Percentiles rank a stretch among this genome's conserved stretches.
phyloP scores from a whole-genome alignment of 2,113 vertebrate genomes.

The Calidris pugnax region DNA sequence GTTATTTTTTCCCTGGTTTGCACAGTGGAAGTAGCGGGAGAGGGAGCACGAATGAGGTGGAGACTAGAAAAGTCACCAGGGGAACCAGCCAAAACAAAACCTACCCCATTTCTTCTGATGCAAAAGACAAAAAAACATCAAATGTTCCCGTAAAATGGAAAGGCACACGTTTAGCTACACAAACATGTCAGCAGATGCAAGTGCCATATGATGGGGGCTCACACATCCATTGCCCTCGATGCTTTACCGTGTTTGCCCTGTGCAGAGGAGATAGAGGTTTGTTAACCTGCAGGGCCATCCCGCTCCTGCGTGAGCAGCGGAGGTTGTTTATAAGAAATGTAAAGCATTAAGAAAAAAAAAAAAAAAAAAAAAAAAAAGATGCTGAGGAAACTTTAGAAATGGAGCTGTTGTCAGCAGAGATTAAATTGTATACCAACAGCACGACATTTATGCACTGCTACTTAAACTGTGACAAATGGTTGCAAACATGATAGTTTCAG shows the following conservation, averaged over 20 bases:
- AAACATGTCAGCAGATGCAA: neutral
- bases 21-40: neutral
- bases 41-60: neutral
- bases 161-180: fast-evolving
- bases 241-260: neutral
- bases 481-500: constrained; percentile 60
- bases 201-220: neutral
- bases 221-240: neutral
- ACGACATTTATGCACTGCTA: constrained; percentile 58
- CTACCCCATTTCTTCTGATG: neutral
- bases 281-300: neutral
- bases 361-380: constrained; percentile 4
- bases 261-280: neutral
- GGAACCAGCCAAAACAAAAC: neutral
- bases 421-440: constrained; percentile 57
- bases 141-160: neutral
- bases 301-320: neutral
- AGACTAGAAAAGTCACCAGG: neutral
- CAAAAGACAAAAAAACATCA: neutral
- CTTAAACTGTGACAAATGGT: constrained; percentile 68
- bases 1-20: neutral
- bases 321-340: neutral
- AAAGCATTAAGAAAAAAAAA: constrained; percentile 31
- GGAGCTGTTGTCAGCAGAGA: constrained; percentile 65
- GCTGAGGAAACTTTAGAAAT: constrained; percentile 53